These are phyloP conservation scores for Sycophila sp. DNA, from an alignment of 1,140 invertebrate species.

Conservation along the genomic window DNA sequence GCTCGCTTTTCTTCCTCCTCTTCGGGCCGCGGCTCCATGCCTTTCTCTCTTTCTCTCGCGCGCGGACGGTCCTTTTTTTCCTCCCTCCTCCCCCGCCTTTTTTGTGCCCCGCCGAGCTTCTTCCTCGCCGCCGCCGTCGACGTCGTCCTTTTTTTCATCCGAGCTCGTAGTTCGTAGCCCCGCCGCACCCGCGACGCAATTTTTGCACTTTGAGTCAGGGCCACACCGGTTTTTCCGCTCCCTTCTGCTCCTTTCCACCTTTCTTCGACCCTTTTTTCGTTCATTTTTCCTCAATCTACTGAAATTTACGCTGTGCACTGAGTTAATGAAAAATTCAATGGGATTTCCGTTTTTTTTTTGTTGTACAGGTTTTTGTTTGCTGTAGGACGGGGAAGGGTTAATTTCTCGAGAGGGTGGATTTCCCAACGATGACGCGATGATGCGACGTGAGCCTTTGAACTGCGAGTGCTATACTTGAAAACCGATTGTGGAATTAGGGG, in stretches of 20 bases:
- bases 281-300: background rate
- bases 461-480: too few relatives aligned
- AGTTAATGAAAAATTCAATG: conserved; percentile 12
- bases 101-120: too few relatives aligned
- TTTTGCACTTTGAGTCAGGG: conserved; percentile 30
- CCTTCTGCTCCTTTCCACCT: background rate
- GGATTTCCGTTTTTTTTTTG: too few relatives aligned
- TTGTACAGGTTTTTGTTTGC: too few relatives aligned
- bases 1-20: conserved; percentile 3
- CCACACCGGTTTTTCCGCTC: background rate
- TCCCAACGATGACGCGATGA: too few relatives aligned
- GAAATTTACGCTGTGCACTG: conserved; percentile 19
- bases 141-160: conserved; percentile 10
- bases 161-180: background rate
- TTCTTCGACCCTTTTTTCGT: background rate
- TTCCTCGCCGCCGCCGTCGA: background rate
- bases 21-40: too few relatives aligned
- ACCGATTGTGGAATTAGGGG: background rate
- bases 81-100: background rate
- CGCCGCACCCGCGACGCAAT: conserved; percentile 45
- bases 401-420: too few relatives aligned
- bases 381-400: too few relatives aligned
- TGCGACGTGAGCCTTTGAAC: too few relatives aligned
- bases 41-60: conserved; percentile 26
- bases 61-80: conserved; percentile 34